Evolutionary conservation across 2,888 invertebrate genomes (phyloP), one percentile per base, ranked within the genome.

Genomic region (Pseudeuparius sepicola): DNA sequence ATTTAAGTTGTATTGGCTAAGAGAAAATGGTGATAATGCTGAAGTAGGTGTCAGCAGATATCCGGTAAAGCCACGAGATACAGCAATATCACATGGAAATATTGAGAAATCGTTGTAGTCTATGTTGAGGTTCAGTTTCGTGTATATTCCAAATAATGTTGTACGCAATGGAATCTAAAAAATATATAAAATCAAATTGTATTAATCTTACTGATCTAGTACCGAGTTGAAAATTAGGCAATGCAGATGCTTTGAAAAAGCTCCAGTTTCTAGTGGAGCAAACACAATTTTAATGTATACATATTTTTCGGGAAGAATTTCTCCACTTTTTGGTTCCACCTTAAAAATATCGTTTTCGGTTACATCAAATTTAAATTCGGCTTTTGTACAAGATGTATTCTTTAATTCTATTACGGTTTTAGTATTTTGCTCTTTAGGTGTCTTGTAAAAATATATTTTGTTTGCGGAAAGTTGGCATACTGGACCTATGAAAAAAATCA

Each of bases 141-240:
- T n/a, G n/a, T n/a, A n/a, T n/a, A n/a, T n/a, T n/a, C n/a, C n/a
- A n/a, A n/a, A n/a, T n/a, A n/a, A n/a, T n/a, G n/a, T n/a, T n/a
- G n/a, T n/a, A n/a, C n/a, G n/a, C n/a, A 59, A 37, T 2, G 61
- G 61, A 17, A 44, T 43, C 62, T 63, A 36, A 16, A 45, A 48
- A 36, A 18, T 31, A 37, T 15, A 31, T 4, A 24, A 35, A 36
- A 4, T 12, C 18, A 33, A n/a, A n/a, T n/a, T n/a, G n/a, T n/a
- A n/a, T n/a, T n/a, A n/a, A n/a, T n/a, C n/a, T n/a, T n/a, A n/a
- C n/a, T n/a, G n/a, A n/a, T n/a, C n/a, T n/a, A n/a, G n/a, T n/a
- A n/a, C n/a, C 40, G 60, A 59, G 40, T 63, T 47, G 18, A 55
- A 47, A 24, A 64, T 47, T 20, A 64, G 46, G 39, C 59, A 57